These are phyloP conservation scores for Nettapus auritus DNA, from an alignment of 2,113 vertebrate species.

Conservation along the genomic window DNA sequence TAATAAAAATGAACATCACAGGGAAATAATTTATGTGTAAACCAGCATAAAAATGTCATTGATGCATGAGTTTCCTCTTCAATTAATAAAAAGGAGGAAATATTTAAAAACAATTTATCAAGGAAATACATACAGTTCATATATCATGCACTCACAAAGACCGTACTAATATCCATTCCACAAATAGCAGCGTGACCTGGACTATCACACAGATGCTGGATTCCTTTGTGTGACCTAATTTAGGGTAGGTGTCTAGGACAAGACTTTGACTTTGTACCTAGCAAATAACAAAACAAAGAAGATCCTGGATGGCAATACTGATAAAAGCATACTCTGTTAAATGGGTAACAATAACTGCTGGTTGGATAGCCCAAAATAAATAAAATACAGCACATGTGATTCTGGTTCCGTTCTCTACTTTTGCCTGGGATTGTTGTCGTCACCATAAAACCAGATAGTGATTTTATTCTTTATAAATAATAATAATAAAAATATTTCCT, in stretches of 20 bases:
- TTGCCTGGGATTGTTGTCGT: background rate
- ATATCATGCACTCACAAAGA: constrained; percentile 93
- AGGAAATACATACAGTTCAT: constrained; percentile 90
- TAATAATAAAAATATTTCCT: background rate
- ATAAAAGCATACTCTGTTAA: background rate
- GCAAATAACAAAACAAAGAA: no score
- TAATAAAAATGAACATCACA: constrained; percentile 85
- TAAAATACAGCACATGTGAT: background rate
- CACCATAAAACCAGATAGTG: background rate
- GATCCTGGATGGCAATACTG: background rate
- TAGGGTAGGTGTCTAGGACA: constrained; percentile 8
- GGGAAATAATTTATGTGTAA: constrained; percentile 95
- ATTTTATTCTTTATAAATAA: background rate
- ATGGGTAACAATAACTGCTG: background rate
- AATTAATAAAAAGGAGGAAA: constrained; percentile 99
- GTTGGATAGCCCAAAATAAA: background rate
- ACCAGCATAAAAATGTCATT: constrained; percentile 91
- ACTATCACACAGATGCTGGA: constrained; percentile 58
- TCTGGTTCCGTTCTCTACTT: background rate
- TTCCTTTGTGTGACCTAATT: constrained; percentile 69
- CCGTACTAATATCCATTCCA: constrained; percentile 86
- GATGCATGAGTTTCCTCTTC: constrained; percentile 97
- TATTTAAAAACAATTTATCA: constrained; percentile 98
- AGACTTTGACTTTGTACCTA: constrained; percentile 3
- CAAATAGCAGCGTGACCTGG: constrained; percentile 80